Evolutionary conservation across 2,797 vertebrate genomes (phyloP), one percentile per base, ranked within the genome.

Genomic region (Salarias fasciatus): DNA sequence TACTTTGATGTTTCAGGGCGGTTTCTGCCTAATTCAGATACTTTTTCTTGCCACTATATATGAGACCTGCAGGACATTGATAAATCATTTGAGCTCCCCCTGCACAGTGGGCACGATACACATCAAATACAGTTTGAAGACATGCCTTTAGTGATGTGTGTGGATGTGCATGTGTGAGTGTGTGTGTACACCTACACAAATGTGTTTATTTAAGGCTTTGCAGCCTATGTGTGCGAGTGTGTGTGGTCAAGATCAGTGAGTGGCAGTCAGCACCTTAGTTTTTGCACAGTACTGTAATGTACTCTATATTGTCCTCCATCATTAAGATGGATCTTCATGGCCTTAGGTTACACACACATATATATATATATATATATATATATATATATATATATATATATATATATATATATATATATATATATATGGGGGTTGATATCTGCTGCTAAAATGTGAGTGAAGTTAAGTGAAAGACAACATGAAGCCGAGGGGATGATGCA

Each of bases 341-440:
- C 87, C 82, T 88, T 90, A 72, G 69, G 58, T 79, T 76, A 76
- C 65, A 67, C 40, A 57, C 40, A 48, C n/a, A n/a, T n/a, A n/a
- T n/a, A n/a, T n/a, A n/a, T n/a, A n/a, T n/a, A n/a, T n/a, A n/a
- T n/a, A n/a, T n/a, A n/a, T n/a, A n/a, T n/a, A n/a, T n/a, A n/a
- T n/a, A n/a, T n/a, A n/a, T n/a, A n/a, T n/a, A n/a, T n/a, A n/a
- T n/a, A n/a, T n/a, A n/a, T n/a, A n/a, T n/a, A n/a, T n/a, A n/a
- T n/a, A n/a, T n/a, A n/a, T n/a, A n/a, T n/a, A n/a, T n/a, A n/a
- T n/a, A n/a, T n/a, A n/a, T n/a, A n/a, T n/a, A n/a, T n/a, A n/a
- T n/a, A n/a, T n/a, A n/a, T n/a, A 61, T 42, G n/a, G 70, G 43
- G 45, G 37, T 60, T 79, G 69, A 42, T 42, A 69, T 72, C 68